Evolutionary conservation across 2,113 vertebrate genomes (phyloP), one percentile per base, ranked within the genome.

Genomic region (Gadus chalcogrammus): DNA sequence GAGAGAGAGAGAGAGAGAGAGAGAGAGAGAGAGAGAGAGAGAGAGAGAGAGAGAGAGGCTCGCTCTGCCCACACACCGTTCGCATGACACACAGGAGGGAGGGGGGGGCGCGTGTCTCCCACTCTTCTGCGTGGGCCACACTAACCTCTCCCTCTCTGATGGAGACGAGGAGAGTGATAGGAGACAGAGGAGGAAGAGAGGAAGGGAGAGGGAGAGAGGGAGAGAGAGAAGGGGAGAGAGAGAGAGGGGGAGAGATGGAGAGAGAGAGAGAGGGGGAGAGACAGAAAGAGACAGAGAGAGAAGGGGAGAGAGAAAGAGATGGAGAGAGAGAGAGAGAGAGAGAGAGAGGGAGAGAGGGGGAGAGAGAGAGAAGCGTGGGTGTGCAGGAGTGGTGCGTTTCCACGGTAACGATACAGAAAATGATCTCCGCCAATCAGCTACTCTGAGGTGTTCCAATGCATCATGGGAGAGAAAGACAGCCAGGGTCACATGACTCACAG

Each of bases 341-440:
- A 20, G 24, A 64, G n/a, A 2, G 3, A 16, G 16, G 13, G 27
- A 5, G 53, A 27, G 5, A 67, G 58, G 6, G 38, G 2, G 18
- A 67, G 53, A 63, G 53, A 55, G 48, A 17, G 20, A 68, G 7
- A 31, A 75, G 87, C 84, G 87, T 88, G 83, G 88, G 87, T 66
- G 84, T 82, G 82, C 83, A 88, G 87, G 88, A 88, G 85, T 79
- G 74, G 84, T 80, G 83, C 79, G 69, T 88, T 60, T 4, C 77
- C 81, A 84, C 78, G 82, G 82, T 71, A 83, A 90, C 80, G 73
- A 73, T 71, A 75, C 72, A 75, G 74, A 42, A 68, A 27, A 15
- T 13, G 17, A 20, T 42, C 59, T 61, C 9, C 17, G 22, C 52
- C 61, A 64, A 48, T 64, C 17, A 17, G 67, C 56, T 20, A 31